Conservation (phyloP, 30 jellyfish, hydroid and myxozoan genomes). For the Catostylus mosaicus region DNA sequence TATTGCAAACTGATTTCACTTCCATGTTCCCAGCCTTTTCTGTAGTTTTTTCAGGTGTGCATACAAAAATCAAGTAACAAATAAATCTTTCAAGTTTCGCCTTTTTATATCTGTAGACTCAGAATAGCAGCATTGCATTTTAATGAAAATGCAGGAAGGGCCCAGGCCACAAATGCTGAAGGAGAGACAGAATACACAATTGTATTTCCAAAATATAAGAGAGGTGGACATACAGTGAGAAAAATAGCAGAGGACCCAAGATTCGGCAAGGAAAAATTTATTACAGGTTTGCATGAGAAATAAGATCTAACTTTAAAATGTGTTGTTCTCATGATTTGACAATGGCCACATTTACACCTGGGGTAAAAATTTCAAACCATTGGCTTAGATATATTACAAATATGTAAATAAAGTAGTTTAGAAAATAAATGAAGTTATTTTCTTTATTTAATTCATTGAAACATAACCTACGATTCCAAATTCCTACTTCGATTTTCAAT, state of each 20-base stretch:
- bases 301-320: too few species aligned
- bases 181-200: conserved; percentile 6
- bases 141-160: conserved; percentile 29
- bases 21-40: not conserved
- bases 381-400: too few species aligned
- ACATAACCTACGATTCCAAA: too few species aligned
- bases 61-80: not conserved
- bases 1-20: not conserved
- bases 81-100: not conserved
- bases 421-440: too few species aligned
- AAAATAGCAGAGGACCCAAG: not conserved
- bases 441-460: too few species aligned
- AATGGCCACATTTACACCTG: conserved; percentile 47
- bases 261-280: not conserved
- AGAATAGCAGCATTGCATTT: conserved; percentile 21
- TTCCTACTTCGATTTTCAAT: too few species aligned
- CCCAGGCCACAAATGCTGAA: conserved; percentile 3
- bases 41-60: not conserved
- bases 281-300: too few species aligned
- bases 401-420: too few species aligned
- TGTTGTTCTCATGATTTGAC: conserved; percentile 32
- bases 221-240: conserved; percentile 6
- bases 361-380: too few species aligned
- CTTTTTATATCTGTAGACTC: not conserved
- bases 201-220: conserved; percentile 27